Evolutionary conservation across 2,888 invertebrate genomes (phyloP).

Genomic region (Eupelmus urozonus): DNA sequence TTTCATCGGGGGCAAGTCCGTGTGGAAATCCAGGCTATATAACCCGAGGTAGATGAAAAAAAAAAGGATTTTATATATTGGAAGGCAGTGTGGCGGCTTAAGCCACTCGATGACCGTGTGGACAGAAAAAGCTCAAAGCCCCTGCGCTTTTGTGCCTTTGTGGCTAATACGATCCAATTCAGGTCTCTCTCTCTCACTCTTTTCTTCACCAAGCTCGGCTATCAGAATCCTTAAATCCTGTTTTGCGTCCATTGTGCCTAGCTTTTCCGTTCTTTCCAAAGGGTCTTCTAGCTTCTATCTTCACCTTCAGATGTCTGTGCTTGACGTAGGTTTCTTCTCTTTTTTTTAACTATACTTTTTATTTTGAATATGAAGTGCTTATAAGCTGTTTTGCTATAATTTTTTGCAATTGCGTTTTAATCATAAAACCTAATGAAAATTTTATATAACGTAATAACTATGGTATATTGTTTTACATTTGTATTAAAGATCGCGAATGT

Average conservation of each 20-base stretch:
- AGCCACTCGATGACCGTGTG: slow-evolving; percentile 62
- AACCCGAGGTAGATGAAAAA: slow-evolving; percentile 15
- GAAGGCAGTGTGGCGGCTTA: slow-evolving; percentile 55
- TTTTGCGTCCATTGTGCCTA: slow-evolving; percentile 67
- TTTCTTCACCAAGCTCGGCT: slow-evolving; percentile 56
- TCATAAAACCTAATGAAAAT: too few relatives aligned
- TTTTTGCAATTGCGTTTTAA: too few relatives aligned
- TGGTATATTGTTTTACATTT: too few relatives aligned
- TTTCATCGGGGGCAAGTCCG: slow-evolving; percentile 19
- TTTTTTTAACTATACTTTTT: not conserved
- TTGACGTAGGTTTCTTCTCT: not conserved
- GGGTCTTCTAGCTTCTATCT: not conserved
- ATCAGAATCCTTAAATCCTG: slow-evolving; percentile 70
- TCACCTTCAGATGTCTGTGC: not conserved
- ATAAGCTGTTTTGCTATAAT: too few relatives aligned
- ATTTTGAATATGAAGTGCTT: too few relatives aligned
- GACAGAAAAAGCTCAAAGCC: slow-evolving; percentile 63
- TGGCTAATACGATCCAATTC: slow-evolving; percentile 72
- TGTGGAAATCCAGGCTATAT: slow-evolving; percentile 14
- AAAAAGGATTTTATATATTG: slow-evolving; percentile 57
- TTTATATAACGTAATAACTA: too few relatives aligned
- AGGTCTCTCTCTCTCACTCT: slow-evolving; percentile 57
- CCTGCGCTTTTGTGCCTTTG: slow-evolving; percentile 60
- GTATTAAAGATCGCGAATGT: too few relatives aligned
- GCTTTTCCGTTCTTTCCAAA: slow-evolving; percentile 60